These are phyloP conservation scores for Halcyon leucocephala DNA, from an alignment of 2,797 vertebrate species.

Conservation along the genomic window DNA sequence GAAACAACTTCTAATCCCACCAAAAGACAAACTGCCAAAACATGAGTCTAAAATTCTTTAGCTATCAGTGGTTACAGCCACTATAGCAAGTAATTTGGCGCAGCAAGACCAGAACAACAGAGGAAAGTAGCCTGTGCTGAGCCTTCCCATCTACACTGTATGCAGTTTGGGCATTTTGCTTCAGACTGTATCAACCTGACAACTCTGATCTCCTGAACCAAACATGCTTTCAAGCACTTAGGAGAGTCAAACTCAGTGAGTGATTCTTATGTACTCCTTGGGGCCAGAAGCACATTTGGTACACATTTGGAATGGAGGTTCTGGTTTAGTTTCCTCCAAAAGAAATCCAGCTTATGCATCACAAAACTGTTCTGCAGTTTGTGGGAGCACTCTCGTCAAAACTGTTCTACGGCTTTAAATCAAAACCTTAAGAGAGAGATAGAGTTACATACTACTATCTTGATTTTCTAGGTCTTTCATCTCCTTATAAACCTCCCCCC, in stretches of 20 bases:
- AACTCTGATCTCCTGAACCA: neutral
- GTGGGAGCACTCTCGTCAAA: neutral
- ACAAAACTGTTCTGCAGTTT: neutral
- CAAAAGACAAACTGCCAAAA: slow-evolving; percentile 26
- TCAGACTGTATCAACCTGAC: neutral
- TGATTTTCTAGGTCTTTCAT: neutral
- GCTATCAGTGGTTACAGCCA: slow-evolving; percentile 19
- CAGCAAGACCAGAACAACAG: neutral
- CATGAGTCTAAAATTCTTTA: slow-evolving; percentile 26
- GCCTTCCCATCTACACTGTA: neutral
- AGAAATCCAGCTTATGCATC: neutral
- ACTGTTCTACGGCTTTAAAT: neutral
- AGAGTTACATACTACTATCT: neutral
- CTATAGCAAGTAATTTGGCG: slow-evolving; percentile 8
- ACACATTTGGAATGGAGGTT: neutral
- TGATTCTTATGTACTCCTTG: neutral
- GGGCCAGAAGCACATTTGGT: neutral
- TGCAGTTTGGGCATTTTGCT: neutral
- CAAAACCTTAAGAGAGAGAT: neutral
- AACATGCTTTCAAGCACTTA: slow-evolving; percentile 1
- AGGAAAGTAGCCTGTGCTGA: neutral
- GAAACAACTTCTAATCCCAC: slow-evolving; percentile 37
- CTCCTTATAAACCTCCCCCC: neutral
- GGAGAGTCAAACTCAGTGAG: neutral
- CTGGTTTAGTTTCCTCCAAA: neutral